phyloP scores from a whole-genome alignment of 2,888 invertebrate species.

The Chaitophorus viminalis region DNA sequence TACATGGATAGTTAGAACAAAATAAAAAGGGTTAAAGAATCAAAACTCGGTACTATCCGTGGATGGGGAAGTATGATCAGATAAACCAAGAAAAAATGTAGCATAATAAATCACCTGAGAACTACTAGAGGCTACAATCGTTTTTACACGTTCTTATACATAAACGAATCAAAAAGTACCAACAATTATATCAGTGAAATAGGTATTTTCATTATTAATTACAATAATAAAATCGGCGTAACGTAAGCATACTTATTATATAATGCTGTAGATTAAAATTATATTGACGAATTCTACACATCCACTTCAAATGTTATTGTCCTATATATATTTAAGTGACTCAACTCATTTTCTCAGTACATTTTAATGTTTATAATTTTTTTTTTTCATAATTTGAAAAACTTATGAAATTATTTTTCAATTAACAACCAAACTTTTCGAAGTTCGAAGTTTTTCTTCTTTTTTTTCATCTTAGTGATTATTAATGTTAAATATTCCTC shows the following conservation, averaged over 20 bases:
- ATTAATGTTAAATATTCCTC: no score
- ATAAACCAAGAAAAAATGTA: slow-evolving; percentile 18
- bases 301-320: no score
- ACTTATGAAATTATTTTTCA: no score
- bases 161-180: background rate
- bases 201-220: background rate
- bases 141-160: background rate
- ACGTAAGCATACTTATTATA: background rate
- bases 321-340: no score
- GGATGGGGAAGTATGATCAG: background rate
- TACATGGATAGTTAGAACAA: background rate
- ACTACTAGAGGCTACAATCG: background rate
- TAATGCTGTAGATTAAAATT: background rate
- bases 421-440: no score
- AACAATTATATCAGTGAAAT: background rate
- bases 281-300: background rate
- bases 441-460: no score
- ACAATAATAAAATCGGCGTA: background rate
- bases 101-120: slow-evolving; percentile 8
- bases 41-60: background rate
- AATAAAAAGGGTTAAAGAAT: background rate
- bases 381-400: no score
- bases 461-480: no score
- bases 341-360: no score
- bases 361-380: no score